Evolutionary conservation across 1,140 invertebrate species (phyloP).

Genomic region (Aphelenchoides fujianensis): DNA sequence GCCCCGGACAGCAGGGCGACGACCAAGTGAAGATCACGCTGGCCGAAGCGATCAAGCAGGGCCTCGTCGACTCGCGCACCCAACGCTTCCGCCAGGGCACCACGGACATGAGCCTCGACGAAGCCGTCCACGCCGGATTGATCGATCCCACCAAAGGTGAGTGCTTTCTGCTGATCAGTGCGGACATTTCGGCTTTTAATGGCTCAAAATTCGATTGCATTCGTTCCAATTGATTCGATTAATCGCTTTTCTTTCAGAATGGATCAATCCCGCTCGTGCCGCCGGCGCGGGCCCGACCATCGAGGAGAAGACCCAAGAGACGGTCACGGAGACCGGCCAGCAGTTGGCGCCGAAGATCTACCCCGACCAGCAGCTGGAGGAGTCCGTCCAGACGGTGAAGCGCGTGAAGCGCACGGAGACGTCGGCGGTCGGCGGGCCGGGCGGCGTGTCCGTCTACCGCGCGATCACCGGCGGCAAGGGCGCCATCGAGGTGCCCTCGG

Average conservation of each 20-base stretch:
- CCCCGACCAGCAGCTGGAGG: conserved; percentile 55
- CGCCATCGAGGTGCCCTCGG: conserved; percentile 57
- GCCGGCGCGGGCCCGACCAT: conserved; percentile 64
- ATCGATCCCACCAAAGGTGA: conserved; percentile 61
- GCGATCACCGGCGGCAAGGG: conserved; percentile 61
- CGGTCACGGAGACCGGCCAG: conserved; percentile 68
- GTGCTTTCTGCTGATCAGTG: conserved; percentile 62
- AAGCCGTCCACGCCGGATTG: conserved; percentile 70
- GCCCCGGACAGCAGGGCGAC: conserved; percentile 67
- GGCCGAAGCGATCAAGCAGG: conserved; percentile 73
- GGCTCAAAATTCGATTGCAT: too few relatives aligned
- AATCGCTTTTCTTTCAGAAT: conserved; percentile 51
- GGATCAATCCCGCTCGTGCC: conserved; percentile 67
- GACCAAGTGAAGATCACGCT: conserved; percentile 75
- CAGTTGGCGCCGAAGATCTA: conserved; percentile 64
- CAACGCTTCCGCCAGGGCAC: conserved; percentile 77
- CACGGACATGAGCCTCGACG: conserved; percentile 73
- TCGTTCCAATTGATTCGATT: conserved; percentile 23
- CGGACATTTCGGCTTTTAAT: conserved; percentile 18
- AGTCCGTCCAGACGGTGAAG: conserved; percentile 60
- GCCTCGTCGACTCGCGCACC: conserved; percentile 75
- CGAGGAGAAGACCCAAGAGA: conserved; percentile 70
- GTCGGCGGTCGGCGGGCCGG: conserved; percentile 58
- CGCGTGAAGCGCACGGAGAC: conserved; percentile 59
- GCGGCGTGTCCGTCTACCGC: conserved; percentile 56